phyloP scores from a whole-genome alignment of 2,888 invertebrate genomes.

The Phanerotoma sp. region DNA sequence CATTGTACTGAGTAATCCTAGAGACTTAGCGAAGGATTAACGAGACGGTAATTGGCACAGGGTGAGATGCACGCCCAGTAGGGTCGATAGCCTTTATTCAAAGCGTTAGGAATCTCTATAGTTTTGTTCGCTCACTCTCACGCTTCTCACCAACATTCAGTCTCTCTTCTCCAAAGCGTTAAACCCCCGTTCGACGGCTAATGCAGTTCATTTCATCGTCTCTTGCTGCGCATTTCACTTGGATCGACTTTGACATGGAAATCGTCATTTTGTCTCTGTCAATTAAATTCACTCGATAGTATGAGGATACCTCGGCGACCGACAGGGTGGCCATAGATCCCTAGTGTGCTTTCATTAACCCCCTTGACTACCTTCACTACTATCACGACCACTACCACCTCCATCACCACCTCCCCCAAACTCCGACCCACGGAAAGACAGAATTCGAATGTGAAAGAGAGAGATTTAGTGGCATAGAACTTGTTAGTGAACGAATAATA shows the following conservation, averaged over 20 bases:
- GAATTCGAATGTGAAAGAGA: not conserved
- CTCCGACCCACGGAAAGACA: constrained; percentile 10
- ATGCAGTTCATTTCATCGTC: constrained; percentile 13
- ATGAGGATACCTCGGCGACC: not conserved
- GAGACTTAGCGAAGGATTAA: constrained; percentile 25
- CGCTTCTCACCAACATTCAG: not conserved
- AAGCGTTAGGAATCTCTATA: constrained; percentile 13
- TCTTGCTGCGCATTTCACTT: constrained; percentile 13
- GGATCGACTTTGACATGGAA: constrained; percentile 6
- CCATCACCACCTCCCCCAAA: no score
- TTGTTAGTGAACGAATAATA: constrained; percentile 30
- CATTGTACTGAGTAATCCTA: constrained; percentile 22
- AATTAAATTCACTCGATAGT: constrained; percentile 8
- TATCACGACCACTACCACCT: no score
- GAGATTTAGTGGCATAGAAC: constrained; percentile 12
- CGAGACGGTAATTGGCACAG: constrained; percentile 25
- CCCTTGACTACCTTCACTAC: no score
- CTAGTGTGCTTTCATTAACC: constrained; percentile 16
- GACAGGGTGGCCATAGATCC: constrained; percentile 1
- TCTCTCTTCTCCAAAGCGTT: not conserved
- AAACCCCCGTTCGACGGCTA: constrained; percentile 6
- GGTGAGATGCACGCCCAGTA: not conserved
- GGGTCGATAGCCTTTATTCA: constrained; percentile 19
- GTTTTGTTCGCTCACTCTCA: constrained; percentile 5
- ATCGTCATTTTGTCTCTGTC: constrained; percentile 6